Conservation (phyloP, 2,888 invertebrate species). For the Tachystola acroxantha region DNA sequence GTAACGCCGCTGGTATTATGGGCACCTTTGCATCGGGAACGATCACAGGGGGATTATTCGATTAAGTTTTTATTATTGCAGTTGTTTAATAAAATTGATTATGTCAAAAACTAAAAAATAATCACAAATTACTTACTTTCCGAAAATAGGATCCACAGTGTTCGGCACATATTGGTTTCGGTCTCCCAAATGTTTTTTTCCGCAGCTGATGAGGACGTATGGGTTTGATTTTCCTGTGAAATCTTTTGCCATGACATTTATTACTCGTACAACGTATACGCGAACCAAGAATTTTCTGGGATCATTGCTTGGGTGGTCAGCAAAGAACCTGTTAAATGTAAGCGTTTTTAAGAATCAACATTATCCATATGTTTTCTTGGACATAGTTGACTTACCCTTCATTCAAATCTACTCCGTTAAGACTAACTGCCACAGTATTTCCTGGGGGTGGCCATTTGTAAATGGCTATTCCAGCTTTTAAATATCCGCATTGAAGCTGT, state of each 20-base stretch:
- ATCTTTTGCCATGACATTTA: slow-evolving; percentile 85
- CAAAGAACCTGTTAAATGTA: slow-evolving; percentile 78
- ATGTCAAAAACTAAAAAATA: no score
- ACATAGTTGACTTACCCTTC: slow-evolving; percentile 52
- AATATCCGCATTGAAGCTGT: slow-evolving; percentile 40
- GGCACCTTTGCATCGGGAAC: no score
- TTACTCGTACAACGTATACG: slow-evolving; percentile 86
- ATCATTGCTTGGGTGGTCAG: slow-evolving; percentile 79
- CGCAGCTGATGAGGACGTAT: slow-evolving; percentile 84
- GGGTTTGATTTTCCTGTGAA: slow-evolving; percentile 86
- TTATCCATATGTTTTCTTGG: no score
- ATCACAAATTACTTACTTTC: slow-evolving; percentile 73
- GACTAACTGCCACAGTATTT: slow-evolving; percentile 64
- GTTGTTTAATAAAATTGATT: no score
- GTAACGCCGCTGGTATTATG: no score
- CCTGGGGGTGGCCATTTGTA: slow-evolving; percentile 83
- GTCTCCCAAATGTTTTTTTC: slow-evolving; percentile 79
- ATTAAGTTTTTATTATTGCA: no score
- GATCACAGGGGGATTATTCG: no score
- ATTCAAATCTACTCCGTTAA: slow-evolving; percentile 72
- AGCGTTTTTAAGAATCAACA: no score
- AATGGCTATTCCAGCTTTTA: slow-evolving; percentile 68
- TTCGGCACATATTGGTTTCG: slow-evolving; percentile 83
- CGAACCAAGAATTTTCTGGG: slow-evolving; percentile 82
- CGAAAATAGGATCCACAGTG: slow-evolving; percentile 90